A percentile compares a stretch with the other conserved stretches of the same genome.
Evolutionary conservation across 2,888 invertebrate species (phyloP).

Genomic region (Nomada ferruginata): DNA sequence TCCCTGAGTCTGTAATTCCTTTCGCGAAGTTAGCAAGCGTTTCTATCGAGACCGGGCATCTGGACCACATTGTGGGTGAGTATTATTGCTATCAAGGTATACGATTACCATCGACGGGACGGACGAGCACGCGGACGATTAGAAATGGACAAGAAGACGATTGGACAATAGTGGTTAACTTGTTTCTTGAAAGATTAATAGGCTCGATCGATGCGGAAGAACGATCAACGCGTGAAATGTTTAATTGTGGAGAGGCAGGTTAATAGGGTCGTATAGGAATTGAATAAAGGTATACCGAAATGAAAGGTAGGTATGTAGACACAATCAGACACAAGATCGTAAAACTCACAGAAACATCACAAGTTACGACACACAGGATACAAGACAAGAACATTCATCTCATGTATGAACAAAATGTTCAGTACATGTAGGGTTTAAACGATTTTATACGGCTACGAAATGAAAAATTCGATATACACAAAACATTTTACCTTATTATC

Average conservation of each 20-base stretch:
- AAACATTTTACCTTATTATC: slow-evolving; percentile 1
- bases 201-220: slow-evolving; percentile 1
- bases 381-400: slow-evolving; percentile 31
- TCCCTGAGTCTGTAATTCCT: slow-evolving; percentile 83
- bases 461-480: neutral
- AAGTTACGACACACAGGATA: slow-evolving; percentile 43
- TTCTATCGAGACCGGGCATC: slow-evolving; percentile 79
- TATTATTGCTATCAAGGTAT: slow-evolving; percentile 69
- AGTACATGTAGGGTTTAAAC: neutral
- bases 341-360: slow-evolving; percentile 8
- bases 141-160: slow-evolving; percentile 40
- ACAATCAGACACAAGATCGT: slow-evolving; percentile 23
- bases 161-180: slow-evolving; percentile 28
- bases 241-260: neutral
- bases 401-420: neutral
- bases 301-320: slow-evolving; percentile 52
- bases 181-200: slow-evolving; percentile 6
- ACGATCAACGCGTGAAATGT: neutral
- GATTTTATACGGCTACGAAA: neutral
- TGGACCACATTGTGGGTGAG: slow-evolving; percentile 79
- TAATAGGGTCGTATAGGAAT: slow-evolving; percentile 31
- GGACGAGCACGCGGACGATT: slow-evolving; percentile 47
- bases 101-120: slow-evolving; percentile 53
- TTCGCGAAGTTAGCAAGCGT: slow-evolving; percentile 83
- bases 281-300: slow-evolving; percentile 21